phyloP scores from a whole-genome alignment of 2,113 vertebrate genomes.

The Dermatemys mawii region DNA sequence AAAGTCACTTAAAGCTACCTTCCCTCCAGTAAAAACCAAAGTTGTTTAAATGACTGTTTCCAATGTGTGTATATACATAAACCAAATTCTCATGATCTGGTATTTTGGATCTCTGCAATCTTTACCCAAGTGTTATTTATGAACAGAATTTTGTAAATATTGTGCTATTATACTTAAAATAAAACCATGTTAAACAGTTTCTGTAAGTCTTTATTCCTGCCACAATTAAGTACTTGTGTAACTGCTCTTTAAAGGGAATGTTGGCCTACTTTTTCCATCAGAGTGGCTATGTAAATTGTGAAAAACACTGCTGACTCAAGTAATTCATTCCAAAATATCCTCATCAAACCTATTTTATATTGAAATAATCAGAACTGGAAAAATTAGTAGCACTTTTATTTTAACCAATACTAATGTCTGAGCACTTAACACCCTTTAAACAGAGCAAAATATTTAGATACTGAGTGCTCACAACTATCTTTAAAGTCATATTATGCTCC shows the following conservation, averaged over 20 bases:
- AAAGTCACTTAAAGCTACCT: not conserved
- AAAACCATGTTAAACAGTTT: constrained; percentile 79
- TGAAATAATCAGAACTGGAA: not conserved
- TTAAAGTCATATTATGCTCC: not conserved
- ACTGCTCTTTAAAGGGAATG: not conserved
- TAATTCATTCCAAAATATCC: not conserved
- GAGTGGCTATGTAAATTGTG: not conserved
- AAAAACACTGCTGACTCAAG: not conserved
- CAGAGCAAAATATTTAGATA: constrained; percentile 6
- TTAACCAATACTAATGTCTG: not conserved
- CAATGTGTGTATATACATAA: constrained; percentile 49
- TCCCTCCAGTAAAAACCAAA: constrained; percentile 78
- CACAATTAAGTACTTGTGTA: not conserved
- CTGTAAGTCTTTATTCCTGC: constrained; percentile 50
- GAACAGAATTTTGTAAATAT: constrained; percentile 82
- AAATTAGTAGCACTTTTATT: not conserved
- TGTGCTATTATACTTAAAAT: constrained; percentile 81
- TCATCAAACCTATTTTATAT: not conserved
- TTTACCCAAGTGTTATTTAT: constrained; percentile 81
- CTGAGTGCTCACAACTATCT: not conserved
- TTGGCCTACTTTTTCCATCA: not conserved
- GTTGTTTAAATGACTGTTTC: constrained; percentile 68
- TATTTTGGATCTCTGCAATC: constrained; percentile 78
- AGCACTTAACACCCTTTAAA: not conserved
- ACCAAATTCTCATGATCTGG: constrained; percentile 71